Evolutionary conservation across 1,140 invertebrate genomes (phyloP), one percentile per base, ranked within the genome.

Genomic region (Phortica variegata): DNA sequence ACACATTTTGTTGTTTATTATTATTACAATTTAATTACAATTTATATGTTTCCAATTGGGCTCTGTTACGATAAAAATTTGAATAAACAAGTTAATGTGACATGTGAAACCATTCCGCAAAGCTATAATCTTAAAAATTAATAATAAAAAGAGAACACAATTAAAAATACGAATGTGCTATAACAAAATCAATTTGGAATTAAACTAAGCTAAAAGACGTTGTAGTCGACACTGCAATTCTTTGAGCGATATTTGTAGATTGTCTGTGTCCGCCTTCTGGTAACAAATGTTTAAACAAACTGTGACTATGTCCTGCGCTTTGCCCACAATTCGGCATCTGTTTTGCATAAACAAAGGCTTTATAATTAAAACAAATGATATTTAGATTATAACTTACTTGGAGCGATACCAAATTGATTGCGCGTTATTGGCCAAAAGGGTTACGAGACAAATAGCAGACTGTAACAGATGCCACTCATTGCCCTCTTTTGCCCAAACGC

Each of bases 401-500:
- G 61, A 68, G 4, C 60, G 58, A 29, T 55, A 56, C 48, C 50
- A 71, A 37, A 66, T 59, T 16, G 65, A 49, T 42, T 58, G 56
- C 3, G 62, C 49, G 49, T 59, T 70, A 37, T 56, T 61, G 34
- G 56, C 79, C 50, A 88, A 83, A 32, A 81, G 78, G 34, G 81
- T 81, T 41, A 89, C 81, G 57, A 89, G 77, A 59, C 81, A 80
- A 29, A 84, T 82, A 19, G 85, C 84, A 0, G 83, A 85, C 73
- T 84, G 82, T 43, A 87, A 85, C 21, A 88, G 77, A 77, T 90
- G 87, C 73, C 86, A 85, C 76, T 90, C 87, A 61, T 89, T 87
- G 15, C 87, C 86, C 77, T 87, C 84, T 18, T 83, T 84, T 38
- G 87, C 77, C 87, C 88, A 90, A 48, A 85, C 83, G 48, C 86